Evolutionary conservation across 2,888 invertebrate genomes (phyloP), one percentile per base, ranked within the genome.

Genomic region (Apotomis turbidana): DNA sequence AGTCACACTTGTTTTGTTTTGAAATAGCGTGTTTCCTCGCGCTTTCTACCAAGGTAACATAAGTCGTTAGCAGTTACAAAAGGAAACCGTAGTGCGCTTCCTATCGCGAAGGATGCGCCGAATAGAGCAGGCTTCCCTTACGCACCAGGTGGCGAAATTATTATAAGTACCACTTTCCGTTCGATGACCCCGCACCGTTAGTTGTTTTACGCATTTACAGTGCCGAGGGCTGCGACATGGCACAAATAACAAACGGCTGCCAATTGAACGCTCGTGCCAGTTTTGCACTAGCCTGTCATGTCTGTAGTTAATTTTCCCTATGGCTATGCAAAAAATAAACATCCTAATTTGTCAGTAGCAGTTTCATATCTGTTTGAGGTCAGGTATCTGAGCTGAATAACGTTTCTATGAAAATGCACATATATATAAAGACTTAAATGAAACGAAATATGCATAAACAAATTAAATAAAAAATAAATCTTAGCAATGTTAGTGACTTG

Each of bases 131-230:
- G 75, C 87, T 88, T 88, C 89, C 89, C 85, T 84, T 85, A 83
- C 79, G 79, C 78, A 86, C 84, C 90, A 90, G 88, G 88, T 91
- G 90, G 85, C 82, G 81, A 81, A 82, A 88, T 89, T 91, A 91
- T 91, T 90, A 90, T 90, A 90, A 87, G 84, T 81, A 84, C 86
- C 88, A 88, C 88, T 88, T 90, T 89, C 89, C 83, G 93, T 91
- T 88, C 92, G 85, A 83, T 91, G 92, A 93, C 91, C 92, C 80
- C 87, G 84, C 85, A 90, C 93, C 92, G 93, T 93, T 93, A 92
- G 81, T 81, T 82, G 83, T 81, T 90, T 88, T 86, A 91, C 90
- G 89, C 89, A 89, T 90, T 88, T 87, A 89, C 27, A 27, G 89
- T 80, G 90, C 87, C 84, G 79, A 79, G 76, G 81, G 81, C 82